phyloP scores from a whole-genome alignment of 2,113 vertebrate species.

The Rhabdomys dilectus region DNA sequence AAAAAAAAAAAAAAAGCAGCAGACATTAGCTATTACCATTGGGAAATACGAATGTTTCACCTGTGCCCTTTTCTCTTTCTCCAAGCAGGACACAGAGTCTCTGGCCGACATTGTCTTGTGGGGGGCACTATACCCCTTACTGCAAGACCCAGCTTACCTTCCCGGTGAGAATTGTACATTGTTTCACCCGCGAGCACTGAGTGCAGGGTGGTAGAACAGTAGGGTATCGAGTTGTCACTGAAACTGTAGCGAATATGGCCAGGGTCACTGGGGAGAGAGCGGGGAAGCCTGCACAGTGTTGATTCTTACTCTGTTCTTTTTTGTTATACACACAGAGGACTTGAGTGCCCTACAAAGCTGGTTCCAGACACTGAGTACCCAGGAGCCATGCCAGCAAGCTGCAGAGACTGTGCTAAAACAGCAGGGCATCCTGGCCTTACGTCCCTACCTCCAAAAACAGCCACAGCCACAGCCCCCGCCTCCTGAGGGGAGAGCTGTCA shows the following conservation, averaged over 20 bases:
- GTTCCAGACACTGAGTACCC: slow-evolving; percentile 90
- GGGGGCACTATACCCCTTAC: slow-evolving; percentile 90
- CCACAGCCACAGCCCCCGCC: slow-evolving; percentile 87
- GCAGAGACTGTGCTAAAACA: slow-evolving; percentile 87
- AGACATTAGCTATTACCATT: background rate
- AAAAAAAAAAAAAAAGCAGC: background rate
- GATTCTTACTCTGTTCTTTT: background rate
- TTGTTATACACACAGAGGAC: slow-evolving; percentile 85
- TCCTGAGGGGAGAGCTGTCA: slow-evolving; percentile 80
- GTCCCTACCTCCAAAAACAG: slow-evolving; percentile 91
- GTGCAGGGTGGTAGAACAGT: background rate
- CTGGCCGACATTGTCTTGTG: slow-evolving; percentile 94
- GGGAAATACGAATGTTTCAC: background rate
- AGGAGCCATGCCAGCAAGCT: slow-evolving; percentile 88
- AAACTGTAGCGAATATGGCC: background rate
- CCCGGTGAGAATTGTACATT: slow-evolving; percentile 78
- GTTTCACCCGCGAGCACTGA: background rate
- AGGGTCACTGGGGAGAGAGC: background rate
- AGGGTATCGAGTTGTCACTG: background rate
- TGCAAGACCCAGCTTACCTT: slow-evolving; percentile 85
- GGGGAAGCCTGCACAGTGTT: background rate
- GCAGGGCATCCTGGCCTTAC: slow-evolving; percentile 86
- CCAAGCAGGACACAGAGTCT: slow-evolving; percentile 85
- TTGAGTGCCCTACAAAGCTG: slow-evolving; percentile 86
- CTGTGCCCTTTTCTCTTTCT: background rate